Conservation (phyloP, 2,888 invertebrate species). For the Corbicula japonica region DNA sequence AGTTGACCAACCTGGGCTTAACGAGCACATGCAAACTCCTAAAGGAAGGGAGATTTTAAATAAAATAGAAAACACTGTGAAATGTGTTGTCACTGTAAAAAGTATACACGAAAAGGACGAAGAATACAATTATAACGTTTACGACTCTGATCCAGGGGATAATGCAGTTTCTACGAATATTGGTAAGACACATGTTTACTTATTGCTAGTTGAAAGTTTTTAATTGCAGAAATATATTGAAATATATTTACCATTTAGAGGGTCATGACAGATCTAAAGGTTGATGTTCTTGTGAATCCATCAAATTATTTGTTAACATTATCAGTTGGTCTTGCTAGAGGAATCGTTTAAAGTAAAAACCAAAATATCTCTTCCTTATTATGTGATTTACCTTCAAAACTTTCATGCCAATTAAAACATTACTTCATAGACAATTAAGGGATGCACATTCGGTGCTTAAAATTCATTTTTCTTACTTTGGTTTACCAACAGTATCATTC, state of each 20-base stretch:
- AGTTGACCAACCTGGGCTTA: conserved; percentile 44
- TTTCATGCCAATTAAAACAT: no score
- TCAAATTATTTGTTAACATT: conserved; percentile 37
- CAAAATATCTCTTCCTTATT: no score
- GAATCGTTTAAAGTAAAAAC: no score
- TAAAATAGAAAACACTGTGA: conserved; percentile 10
- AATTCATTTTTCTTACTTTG: no score
- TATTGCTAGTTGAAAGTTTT: conserved; percentile 21
- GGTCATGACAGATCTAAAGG: conserved; percentile 51
- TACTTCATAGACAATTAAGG: no score
- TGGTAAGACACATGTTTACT: neutral
- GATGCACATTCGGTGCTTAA: no score
- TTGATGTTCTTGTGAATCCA: conserved; percentile 46
- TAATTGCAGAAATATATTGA: conserved; percentile 36
- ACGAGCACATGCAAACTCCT: conserved; percentile 25
- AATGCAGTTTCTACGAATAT: neutral
- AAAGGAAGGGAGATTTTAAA: conserved; percentile 34
- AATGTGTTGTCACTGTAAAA: conserved; percentile 25
- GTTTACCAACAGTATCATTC: no score
- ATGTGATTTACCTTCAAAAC: no score
- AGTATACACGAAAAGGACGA: conserved; percentile 26
- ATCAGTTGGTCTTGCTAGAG: conserved; percentile 42
- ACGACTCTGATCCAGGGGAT: neutral
- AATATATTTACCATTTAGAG: conserved; percentile 41
- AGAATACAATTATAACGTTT: conserved; percentile 1